Evolutionary conservation across 2,797 vertebrate species (phyloP).

Genomic region (Galaxias olidus): DNA sequence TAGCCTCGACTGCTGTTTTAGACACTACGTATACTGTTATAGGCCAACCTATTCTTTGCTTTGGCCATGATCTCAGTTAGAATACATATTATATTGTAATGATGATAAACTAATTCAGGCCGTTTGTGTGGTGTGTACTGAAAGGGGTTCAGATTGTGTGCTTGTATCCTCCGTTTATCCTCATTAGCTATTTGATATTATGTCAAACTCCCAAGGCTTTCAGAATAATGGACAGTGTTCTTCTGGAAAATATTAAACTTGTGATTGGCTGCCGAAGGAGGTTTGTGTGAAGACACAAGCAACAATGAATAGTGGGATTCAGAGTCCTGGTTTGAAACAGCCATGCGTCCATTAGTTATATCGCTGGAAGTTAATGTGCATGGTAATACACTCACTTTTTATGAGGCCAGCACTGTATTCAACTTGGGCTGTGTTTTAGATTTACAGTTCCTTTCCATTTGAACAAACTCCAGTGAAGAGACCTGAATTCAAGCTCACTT

Average conservation of each 20-base stretch:
- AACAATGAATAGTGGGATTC: constrained; percentile 48
- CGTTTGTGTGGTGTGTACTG: constrained; percentile 63
- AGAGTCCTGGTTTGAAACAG: constrained; percentile 21
- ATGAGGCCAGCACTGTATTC: constrained; percentile 22
- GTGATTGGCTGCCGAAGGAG: constrained; percentile 11
- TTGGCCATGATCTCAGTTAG: constrained; percentile 45
- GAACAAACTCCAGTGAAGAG: background rate
- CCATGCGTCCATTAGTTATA: constrained; percentile 46
- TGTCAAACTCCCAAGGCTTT: constrained; percentile 31
- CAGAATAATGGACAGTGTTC: constrained; percentile 51
- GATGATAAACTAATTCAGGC: constrained; percentile 65
- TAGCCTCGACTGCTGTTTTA: constrained; percentile 35
- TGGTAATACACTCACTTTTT: constrained; percentile 18
- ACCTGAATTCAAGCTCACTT: constrained; percentile 51
- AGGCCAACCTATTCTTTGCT: constrained; percentile 7
- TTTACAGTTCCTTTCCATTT: constrained; percentile 21
- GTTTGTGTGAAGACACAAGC: constrained; percentile 42
- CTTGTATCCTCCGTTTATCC: constrained; percentile 60
- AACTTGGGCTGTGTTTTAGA: constrained; percentile 15
- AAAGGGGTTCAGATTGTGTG: constrained; percentile 62
- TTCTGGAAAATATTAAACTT: constrained; percentile 52
- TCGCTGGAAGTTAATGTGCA: constrained; percentile 29
- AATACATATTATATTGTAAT: constrained; percentile 60
- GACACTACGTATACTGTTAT: constrained; percentile 23
- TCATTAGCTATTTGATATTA: constrained; percentile 56